Evolutionary conservation across 2,888 invertebrate species (phyloP).

Genomic region (Onchidella celtica): DNA sequence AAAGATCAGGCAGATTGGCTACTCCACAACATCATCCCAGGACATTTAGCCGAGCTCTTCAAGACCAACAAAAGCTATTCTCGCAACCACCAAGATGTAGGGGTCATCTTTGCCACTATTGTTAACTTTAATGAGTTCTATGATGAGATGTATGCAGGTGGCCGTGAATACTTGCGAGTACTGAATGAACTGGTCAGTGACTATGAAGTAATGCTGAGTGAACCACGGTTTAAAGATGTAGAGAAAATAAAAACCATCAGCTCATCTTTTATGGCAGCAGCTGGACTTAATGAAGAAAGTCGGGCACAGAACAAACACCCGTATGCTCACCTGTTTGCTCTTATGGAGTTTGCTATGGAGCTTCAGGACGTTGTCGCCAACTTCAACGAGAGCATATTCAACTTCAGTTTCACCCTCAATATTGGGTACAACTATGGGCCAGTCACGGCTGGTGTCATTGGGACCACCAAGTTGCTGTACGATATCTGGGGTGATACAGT

Average conservation of each 20-base stretch:
- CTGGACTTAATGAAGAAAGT: slow-evolving; percentile 92
- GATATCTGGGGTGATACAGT: slow-evolving; percentile 99
- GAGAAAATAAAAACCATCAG: slow-evolving; percentile 98
- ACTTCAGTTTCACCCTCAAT: slow-evolving; percentile 79
- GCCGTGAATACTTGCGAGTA: slow-evolving; percentile 95
- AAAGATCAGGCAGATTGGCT: slow-evolving; percentile 98
- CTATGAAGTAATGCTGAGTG: slow-evolving; percentile 94
- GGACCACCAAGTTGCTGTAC: slow-evolving; percentile 96
- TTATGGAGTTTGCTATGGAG: slow-evolving; percentile 96
- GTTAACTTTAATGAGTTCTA: slow-evolving; percentile 99
- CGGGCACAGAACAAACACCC: slow-evolving; percentile 86
- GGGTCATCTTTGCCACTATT: slow-evolving; percentile 96
- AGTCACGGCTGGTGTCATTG: slow-evolving; percentile 97
- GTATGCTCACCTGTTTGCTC: slow-evolving; percentile 89
- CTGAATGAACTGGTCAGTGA: slow-evolving; percentile 97
- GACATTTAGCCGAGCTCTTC: slow-evolving; percentile 92
- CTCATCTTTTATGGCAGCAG: slow-evolving; percentile 98
- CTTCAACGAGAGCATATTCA: slow-evolving; percentile 80
- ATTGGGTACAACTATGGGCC: slow-evolving; percentile 96
- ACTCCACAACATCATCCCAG: slow-evolving; percentile 97
- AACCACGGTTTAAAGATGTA: slow-evolving; percentile 90
- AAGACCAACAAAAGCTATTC: slow-evolving; percentile 95
- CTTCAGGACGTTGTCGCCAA: slow-evolving; percentile 85
- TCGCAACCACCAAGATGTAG: slow-evolving; percentile 94
- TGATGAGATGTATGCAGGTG: slow-evolving; percentile 96